Base-by-base conservation (phyloP, 2,888 invertebrate genomes). In the Athetis lepigone region DNA sequence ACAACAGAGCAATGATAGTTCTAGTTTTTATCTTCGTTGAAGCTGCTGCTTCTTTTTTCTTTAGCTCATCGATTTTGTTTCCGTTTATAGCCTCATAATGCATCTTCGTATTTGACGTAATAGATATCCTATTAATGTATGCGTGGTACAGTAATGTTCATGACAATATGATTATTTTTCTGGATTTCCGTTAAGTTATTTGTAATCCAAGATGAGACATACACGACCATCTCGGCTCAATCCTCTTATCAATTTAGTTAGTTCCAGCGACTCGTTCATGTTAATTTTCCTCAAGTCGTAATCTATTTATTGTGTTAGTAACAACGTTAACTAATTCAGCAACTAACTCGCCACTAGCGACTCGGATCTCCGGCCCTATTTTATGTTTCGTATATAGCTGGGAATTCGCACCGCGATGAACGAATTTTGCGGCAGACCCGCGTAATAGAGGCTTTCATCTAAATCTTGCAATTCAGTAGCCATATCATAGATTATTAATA, bases 241-340 rank as follows among this genome's bases (percentile, higher is more conserved):
- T n/a, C 16, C 29, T 63, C 13, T 18, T n/a, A 3, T 18, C 3
- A 33, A 19, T 9, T 5, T n/a, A 58, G 33, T 4, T 9, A 37
- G 23, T 43, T 37, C 29, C 19, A 19, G 37, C 13, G 11, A 29
- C n/a, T 37, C 25, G 45, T 25, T 37, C 29, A 70, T 49, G 56
- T 42, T 27, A 45, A 45, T 57, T 57, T 25, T 25, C 8, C 7
- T 21, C 8, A 52, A 49, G n/a, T 33, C 4, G 39, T 63, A 54
- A 51, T 50, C 25, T 52, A 63, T 62, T 57, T 52, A 70, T 49
- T 54, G 40, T 60, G 7, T 18, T 39, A 43, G 49, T 36, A 45
- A 72, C 66, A 57, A 27, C 47, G 55, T 52, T 64, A 57, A 60
- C 49, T 65, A 57, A 65, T 59, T 77, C 73, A 65, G 21, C 42